A percentile compares a stretch with the other conserved stretches of the same genome.
phyloP scores from a whole-genome alignment of 2,888 invertebrate species.

The Boloria selene region DNA sequence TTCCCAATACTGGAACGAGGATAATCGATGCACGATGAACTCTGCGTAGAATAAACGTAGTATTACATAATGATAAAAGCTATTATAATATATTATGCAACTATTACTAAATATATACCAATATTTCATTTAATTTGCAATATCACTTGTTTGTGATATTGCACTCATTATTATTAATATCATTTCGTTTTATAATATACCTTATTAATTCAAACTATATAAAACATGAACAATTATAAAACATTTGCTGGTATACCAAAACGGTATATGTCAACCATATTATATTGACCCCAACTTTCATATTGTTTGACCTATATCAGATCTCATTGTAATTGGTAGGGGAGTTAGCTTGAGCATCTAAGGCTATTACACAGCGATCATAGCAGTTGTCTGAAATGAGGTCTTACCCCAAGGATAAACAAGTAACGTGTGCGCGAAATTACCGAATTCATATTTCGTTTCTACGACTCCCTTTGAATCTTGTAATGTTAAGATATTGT shows the following conservation, averaged over 20 bases:
- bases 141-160: too few relatives aligned
- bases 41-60: too few relatives aligned
- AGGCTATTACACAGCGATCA: conserved; percentile 76
- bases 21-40: too few relatives aligned
- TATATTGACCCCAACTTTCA: conserved; percentile 48
- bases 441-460: conserved; percentile 79
- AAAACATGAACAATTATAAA: conserved; percentile 15
- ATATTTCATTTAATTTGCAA: too few relatives aligned
- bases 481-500: conserved; percentile 45
- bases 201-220: conserved; percentile 8
- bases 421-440: conserved; percentile 80
- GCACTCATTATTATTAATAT: neutral
- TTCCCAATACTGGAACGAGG: too few relatives aligned
- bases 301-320: conserved; percentile 40
- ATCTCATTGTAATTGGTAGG: conserved; percentile 38
- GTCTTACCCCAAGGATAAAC: conserved; percentile 79
- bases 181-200: neutral
- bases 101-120: too few relatives aligned
- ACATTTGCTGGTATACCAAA: conserved; percentile 49
- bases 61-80: too few relatives aligned
- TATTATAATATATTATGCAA: too few relatives aligned
- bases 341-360: conserved; percentile 49
- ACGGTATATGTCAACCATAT: conserved; percentile 58
- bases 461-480: conserved; percentile 56
- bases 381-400: conserved; percentile 79